Base-by-base conservation (phyloP, 2,888 invertebrate species). In the Orchesella flavescens region DNA sequence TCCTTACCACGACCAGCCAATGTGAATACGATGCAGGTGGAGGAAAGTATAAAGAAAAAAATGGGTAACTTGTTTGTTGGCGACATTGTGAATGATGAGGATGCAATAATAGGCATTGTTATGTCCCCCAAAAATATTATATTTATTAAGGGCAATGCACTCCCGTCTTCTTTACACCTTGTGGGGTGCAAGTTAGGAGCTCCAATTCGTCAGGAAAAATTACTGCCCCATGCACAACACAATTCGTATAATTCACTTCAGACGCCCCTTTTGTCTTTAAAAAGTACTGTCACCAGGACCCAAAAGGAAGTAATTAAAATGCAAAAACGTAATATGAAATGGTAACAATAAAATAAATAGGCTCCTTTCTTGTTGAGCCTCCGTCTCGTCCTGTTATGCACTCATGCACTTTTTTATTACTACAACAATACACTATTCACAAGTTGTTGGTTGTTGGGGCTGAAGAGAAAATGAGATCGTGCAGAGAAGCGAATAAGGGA, bases 1-100 rank as follows among this genome's bases (percentile, higher is more conserved):
- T 34, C 19, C 57, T 19, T 78, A 85, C 85, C 85, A 77, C 82
- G 77, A 46, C 86, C 86, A 21, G 85, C 86, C 34, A 55, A 59
- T 17, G 61, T 43, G 55, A 78, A 13, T 34, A 71, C 53, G 4
- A 69, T 7, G 43, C 59, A 61, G 66, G 73, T 59, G 57, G 59
- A 44, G 43, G 65, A 34, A 34, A 84, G 21, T 23, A 84, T n/a
- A 17, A 63, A 61, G 13, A 78, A 61, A 19, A 74, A 63, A 71
- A 82, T 34, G 63, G 75, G 74, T 69, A 81, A 81, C 81, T 68
- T 34, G 34, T 34, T 66, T 63, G 66, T 55, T 65, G 68, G 73
- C 43, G 75, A 81, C 75, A 81, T 75, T 43, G 4, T 69, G 49
- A 44, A 3, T 21, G 24, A 63, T 66, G 66, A 19, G n/a, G 15